phyloP scores from a whole-genome alignment of 2,113 vertebrate genomes.

The Oplegnathus fasciatus region DNA sequence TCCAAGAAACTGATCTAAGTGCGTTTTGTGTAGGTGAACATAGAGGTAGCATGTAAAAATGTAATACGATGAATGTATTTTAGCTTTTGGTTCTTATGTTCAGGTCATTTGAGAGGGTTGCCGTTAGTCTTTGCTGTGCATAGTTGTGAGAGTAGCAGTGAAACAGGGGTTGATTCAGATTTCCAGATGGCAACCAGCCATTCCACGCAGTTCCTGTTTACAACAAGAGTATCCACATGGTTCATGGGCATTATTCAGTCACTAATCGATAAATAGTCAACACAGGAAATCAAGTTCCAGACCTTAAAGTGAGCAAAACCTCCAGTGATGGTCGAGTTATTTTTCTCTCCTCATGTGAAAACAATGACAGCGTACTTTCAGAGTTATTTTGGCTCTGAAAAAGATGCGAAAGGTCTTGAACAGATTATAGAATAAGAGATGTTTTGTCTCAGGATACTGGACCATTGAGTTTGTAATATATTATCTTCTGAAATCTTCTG shows the following conservation, averaged over 20 bases:
- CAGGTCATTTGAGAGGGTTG: constrained; percentile 38
- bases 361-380: not conserved
- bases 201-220: constrained; percentile 60
- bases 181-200: constrained; percentile 24
- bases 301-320: constrained; percentile 25
- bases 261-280: constrained; percentile 7
- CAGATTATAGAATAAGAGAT: constrained; percentile 28
- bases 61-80: constrained; percentile 75
- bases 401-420: not conserved
- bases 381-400: constrained; percentile 2
- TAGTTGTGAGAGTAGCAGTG: constrained; percentile 43
- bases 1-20: constrained; percentile 46
- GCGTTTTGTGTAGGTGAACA: constrained; percentile 63
- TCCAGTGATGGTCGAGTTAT: not conserved
- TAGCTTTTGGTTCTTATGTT: constrained; percentile 49
- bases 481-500: constrained; percentile 26
- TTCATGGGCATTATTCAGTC: constrained; percentile 61
- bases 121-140: constrained; percentile 51
- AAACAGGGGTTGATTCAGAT: constrained; percentile 21
- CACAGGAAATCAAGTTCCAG: constrained; percentile 6
- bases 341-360: constrained; percentile 40
- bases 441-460: constrained; percentile 57
- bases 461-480: constrained; percentile 35
- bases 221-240: constrained; percentile 43
- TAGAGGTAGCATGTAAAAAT: constrained; percentile 75